phyloP scores from a whole-genome alignment of 35 echinoderm and acorn worm genomes.

The Ophioderma brevispina region DNA sequence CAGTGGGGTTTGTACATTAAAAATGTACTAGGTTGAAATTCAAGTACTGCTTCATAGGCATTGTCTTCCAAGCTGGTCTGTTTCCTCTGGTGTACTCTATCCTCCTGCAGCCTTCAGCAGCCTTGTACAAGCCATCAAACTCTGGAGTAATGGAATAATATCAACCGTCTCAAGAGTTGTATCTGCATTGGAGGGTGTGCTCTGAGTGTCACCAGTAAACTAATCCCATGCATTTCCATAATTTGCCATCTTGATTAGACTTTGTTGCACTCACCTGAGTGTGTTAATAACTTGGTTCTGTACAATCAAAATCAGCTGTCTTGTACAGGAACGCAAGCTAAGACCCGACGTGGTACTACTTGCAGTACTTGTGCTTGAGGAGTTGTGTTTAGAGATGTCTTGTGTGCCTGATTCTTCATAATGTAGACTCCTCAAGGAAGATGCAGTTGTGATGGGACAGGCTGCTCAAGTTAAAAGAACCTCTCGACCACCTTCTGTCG shows the following conservation, averaged over 20 bases:
- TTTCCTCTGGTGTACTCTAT: constrained; percentile 24
- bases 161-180: constrained; percentile 46
- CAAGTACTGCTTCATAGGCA: background rate
- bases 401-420: background rate
- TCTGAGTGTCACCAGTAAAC: background rate
- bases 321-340: background rate
- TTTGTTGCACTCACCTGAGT: background rate
- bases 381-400: background rate
- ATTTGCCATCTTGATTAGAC: background rate
- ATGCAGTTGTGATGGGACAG: constrained; percentile 18
- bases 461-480: constrained; percentile 6
- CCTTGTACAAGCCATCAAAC: constrained; percentile 70
- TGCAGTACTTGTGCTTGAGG: background rate
- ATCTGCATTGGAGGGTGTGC: background rate
- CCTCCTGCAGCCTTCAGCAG: constrained; percentile 70
- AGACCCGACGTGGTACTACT: background rate
- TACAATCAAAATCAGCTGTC: background rate
- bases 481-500: background rate
- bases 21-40: background rate
- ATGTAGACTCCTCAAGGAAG: background rate
- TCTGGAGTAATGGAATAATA: constrained; percentile 75
- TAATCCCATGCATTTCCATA: background rate
- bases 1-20: background rate
- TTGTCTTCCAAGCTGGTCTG: constrained; percentile 19
- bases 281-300: background rate